Percentiles rank a stretch among this genome's conserved stretches.
Evolutionary conservation across 1,140 invertebrate genomes (phyloP).

Genomic region (Babylonia areolata): DNA sequence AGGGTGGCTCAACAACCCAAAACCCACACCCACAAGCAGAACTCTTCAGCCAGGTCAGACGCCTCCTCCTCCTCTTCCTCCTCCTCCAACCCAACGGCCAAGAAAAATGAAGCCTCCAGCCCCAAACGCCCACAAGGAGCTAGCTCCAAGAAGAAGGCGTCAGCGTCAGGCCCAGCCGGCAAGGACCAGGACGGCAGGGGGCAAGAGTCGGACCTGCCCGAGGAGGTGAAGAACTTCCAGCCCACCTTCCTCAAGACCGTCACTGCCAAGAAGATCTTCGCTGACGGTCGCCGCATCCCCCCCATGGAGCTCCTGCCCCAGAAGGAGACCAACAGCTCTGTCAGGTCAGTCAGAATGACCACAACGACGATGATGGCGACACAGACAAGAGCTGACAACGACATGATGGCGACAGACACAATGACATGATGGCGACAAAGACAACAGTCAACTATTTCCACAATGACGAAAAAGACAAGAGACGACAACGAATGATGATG

Average conservation of each 20-base stretch:
- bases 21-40: neutral
- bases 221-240: slow-evolving; percentile 66
- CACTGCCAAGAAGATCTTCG: slow-evolving; percentile 69
- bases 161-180: neutral
- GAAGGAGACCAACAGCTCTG: slow-evolving; percentile 71
- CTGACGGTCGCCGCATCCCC: slow-evolving; percentile 65
- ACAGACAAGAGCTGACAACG: no score
- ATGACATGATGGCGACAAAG: no score
- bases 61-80: neutral
- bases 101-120: neutral
- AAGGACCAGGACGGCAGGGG: neutral
- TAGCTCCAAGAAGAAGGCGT: neutral
- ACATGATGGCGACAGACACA: no score
- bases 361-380: no score
- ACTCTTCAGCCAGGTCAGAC: neutral
- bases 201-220: slow-evolving; percentile 48
- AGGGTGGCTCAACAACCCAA: neutral
- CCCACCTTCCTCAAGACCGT: slow-evolving; percentile 58
- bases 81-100: neutral
- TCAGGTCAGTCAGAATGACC: slow-evolving; percentile 51
- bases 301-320: slow-evolving; percentile 67
- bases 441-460: no score
- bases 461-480: no score
- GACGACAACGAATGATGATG: no score
- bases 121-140: neutral